Conservation (phyloP, 2,797 vertebrate genomes). For the Myotis myotis region DNA sequence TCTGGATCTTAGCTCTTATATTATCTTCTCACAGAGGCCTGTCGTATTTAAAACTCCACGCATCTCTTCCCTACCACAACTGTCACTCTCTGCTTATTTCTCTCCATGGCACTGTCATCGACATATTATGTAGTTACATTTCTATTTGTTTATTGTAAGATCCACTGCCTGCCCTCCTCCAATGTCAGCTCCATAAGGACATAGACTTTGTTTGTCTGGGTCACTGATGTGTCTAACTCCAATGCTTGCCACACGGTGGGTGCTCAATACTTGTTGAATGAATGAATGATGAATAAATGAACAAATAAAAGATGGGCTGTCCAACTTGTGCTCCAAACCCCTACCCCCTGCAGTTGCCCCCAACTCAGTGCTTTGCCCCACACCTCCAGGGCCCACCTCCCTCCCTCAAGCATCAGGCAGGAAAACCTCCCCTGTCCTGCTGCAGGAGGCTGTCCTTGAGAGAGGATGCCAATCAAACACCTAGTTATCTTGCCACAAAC, state of each 20-base stretch:
- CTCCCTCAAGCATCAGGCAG: neutral
- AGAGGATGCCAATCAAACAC: conserved; percentile 61
- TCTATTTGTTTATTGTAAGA: neutral
- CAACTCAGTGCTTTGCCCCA: neutral
- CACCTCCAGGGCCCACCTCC: neutral
- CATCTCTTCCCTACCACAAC: neutral
- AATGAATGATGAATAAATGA: neutral
- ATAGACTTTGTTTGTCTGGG: neutral
- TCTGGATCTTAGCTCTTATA: neutral
- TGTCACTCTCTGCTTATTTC: neutral
- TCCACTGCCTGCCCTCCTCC: neutral
- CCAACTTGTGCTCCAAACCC: neutral
- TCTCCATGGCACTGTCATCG: neutral
- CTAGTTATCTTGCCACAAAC: conserved; percentile 50
- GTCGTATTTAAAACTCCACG: neutral
- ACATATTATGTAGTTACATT: neutral
- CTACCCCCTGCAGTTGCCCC: neutral
- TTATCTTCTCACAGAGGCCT: neutral
- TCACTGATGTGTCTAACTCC: neutral
- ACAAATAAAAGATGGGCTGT: neutral
- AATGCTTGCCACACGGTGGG: neutral
- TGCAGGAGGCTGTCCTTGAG: conserved; percentile 19
- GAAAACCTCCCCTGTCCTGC: neutral
- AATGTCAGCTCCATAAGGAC: neutral
- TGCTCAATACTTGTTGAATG: neutral